Conservation (phyloP, 2,888 invertebrate species). For the Xestia rhomboidea region DNA sequence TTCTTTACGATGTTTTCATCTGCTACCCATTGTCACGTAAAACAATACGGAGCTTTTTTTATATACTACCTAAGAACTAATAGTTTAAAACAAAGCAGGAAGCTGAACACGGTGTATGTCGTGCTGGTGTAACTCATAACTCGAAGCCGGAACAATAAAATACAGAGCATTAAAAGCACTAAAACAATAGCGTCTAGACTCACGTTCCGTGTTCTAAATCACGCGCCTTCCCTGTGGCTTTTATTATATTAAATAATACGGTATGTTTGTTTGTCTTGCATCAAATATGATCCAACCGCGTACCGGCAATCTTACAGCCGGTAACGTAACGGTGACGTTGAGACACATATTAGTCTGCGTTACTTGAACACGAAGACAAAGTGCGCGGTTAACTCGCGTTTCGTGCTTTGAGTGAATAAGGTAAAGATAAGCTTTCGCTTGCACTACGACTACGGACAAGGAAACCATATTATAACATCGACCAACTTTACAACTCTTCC, state of each 20-base stretch:
- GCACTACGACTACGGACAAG: conserved; percentile 43
- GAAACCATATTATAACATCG: conserved; percentile 70
- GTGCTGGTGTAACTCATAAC: conserved; percentile 32
- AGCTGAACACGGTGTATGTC: conserved; percentile 35
- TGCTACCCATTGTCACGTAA: conserved; percentile 74
- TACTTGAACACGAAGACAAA: conserved; percentile 72
- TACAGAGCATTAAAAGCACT: conserved; percentile 52
- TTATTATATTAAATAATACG: conserved; percentile 73
- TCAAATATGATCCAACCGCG: conserved; percentile 72
- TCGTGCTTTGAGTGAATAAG: conserved; percentile 61
- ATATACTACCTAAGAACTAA: not conserved
- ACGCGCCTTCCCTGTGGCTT: conserved; percentile 67
- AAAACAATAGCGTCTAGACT: conserved; percentile 66
- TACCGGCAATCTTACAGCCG: conserved; percentile 61
- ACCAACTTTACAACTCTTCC: conserved; percentile 71
- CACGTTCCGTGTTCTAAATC: conserved; percentile 69
- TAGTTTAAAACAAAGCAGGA: conserved; percentile 37
- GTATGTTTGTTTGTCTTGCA: conserved; percentile 74
- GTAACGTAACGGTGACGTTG: conserved; percentile 62
- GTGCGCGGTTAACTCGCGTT: conserved; percentile 54
- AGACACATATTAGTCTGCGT: conserved; percentile 71
- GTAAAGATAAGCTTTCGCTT: conserved; percentile 56
- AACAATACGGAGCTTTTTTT: conserved; percentile 48
- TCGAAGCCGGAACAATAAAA: conserved; percentile 54
- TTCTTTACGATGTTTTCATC: conserved; percentile 74